Evolutionary conservation across 35 echinoderm and acorn worm species (phyloP).

Genomic region (Amphiura filiformis): DNA sequence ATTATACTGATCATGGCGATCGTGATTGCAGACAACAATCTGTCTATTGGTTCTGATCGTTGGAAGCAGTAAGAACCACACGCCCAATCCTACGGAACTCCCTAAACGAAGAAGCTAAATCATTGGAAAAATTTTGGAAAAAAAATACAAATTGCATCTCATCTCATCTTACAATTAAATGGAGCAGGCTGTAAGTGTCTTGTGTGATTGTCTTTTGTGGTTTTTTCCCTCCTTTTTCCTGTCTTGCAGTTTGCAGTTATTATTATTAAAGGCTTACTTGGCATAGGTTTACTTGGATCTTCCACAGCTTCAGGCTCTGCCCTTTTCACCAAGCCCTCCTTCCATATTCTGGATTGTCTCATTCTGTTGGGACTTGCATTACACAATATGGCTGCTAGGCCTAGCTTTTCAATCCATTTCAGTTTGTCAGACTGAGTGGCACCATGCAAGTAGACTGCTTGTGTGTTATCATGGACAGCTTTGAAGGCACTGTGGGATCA

Average conservation of each 20-base stretch:
- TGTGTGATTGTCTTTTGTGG: too few species aligned
- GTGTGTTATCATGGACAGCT: constrained; percentile 24
- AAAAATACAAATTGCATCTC: too few species aligned
- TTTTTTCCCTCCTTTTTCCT: constrained; percentile 3
- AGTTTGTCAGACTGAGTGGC: background rate
- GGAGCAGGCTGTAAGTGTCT: too few species aligned
- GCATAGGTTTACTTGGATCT: background rate
- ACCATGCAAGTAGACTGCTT: constrained; percentile 17
- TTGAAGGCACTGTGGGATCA: constrained; percentile 39
- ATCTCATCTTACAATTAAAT: too few species aligned
- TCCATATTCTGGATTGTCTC: constrained; percentile 30
- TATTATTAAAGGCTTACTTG: constrained; percentile 35
- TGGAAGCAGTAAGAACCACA: too few species aligned
- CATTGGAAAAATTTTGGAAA: too few species aligned
- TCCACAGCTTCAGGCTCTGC: background rate
- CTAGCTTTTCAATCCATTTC: constrained; percentile 39
- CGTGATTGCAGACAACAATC: too few species aligned
- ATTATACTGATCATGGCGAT: too few species aligned
- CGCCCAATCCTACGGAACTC: too few species aligned
- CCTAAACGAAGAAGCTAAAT: too few species aligned
- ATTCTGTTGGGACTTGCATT: background rate
- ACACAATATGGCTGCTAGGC: constrained; percentile 44
- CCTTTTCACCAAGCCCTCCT: background rate
- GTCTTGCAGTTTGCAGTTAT: constrained; percentile 27
- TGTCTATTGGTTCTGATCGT: too few species aligned